phyloP scores from a whole-genome alignment of 2,888 invertebrate species.

The Branchipolynoe longqiensis region DNA sequence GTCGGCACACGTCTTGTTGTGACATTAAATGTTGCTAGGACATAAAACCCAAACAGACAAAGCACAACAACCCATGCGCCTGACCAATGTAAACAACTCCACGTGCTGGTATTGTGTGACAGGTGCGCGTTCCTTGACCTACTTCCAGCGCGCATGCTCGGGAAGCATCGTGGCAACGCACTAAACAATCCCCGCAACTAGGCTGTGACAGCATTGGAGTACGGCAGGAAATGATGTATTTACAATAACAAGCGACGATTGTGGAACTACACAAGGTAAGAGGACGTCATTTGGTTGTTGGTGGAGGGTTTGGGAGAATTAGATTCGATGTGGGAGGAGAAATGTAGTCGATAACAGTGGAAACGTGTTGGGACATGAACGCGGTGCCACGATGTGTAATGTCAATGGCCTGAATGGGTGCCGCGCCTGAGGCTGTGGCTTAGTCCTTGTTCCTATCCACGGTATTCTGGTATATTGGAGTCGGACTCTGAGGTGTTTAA shows the following conservation, averaged over 20 bases:
- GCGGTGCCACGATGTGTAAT: too few species aligned
- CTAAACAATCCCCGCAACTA: conserved; percentile 36
- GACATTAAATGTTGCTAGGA: too few species aligned
- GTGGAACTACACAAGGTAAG: conserved; percentile 7
- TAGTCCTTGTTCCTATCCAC: too few species aligned
- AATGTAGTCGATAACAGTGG: too few species aligned
- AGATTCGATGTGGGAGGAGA: background rate
- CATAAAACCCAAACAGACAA: too few species aligned
- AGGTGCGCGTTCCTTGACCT: background rate
- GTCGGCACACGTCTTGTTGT: too few species aligned
- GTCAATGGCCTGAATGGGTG: too few species aligned
- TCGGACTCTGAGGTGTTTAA: background rate
- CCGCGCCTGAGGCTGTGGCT: too few species aligned
- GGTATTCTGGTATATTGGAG: too few species aligned
- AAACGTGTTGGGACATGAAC: conserved; percentile 16
- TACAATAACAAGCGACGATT: background rate
- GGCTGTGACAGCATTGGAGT: background rate
- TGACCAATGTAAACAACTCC: too few species aligned
- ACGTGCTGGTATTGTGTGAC: too few species aligned
- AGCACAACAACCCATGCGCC: too few species aligned
- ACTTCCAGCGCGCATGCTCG: conserved; percentile 10
- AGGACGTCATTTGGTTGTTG: background rate
- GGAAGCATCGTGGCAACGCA: conserved; percentile 37
- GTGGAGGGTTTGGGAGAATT: background rate
- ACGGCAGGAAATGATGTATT: conserved; percentile 4